Conservation (phyloP, 92 coral and sea anemone genomes). For the Diadumene lineata region DNA sequence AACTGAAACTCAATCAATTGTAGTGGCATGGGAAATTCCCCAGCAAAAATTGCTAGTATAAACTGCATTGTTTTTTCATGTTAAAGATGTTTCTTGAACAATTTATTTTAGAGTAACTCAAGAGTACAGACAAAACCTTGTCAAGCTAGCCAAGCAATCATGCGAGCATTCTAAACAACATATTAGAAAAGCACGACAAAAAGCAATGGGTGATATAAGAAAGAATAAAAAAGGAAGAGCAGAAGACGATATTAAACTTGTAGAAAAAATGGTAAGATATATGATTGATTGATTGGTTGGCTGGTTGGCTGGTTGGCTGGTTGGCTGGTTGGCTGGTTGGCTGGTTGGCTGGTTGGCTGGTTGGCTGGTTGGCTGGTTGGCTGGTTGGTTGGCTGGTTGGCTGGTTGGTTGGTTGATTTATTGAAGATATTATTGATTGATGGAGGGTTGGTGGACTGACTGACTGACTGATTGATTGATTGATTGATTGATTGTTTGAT, state of each 20-base stretch:
- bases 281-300: neutral
- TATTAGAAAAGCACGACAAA: constrained; percentile 79
- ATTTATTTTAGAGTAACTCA: constrained; percentile 74
- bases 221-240: constrained; percentile 87
- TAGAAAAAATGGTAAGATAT: constrained; percentile 82
- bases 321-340: neutral
- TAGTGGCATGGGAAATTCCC: no score
- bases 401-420: neutral
- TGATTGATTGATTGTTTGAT: constrained; percentile 1
- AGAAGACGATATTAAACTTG: constrained; percentile 78
- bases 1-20: no score
- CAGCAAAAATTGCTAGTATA: neutral
- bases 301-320: neutral
- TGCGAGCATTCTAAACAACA: constrained; percentile 87
- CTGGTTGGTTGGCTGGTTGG: neutral
- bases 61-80: neutral
- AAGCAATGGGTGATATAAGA: constrained; percentile 88
- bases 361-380: neutral
- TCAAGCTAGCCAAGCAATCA: constrained; percentile 71
- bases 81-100: neutral
- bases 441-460: neutral
- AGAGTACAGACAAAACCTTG: constrained; percentile 84
- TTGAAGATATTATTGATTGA: neutral
- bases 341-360: neutral
- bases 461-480: neutral